phyloP scores from a whole-genome alignment of 2,797 vertebrate species.

The Macropus fuliginosus region DNA sequence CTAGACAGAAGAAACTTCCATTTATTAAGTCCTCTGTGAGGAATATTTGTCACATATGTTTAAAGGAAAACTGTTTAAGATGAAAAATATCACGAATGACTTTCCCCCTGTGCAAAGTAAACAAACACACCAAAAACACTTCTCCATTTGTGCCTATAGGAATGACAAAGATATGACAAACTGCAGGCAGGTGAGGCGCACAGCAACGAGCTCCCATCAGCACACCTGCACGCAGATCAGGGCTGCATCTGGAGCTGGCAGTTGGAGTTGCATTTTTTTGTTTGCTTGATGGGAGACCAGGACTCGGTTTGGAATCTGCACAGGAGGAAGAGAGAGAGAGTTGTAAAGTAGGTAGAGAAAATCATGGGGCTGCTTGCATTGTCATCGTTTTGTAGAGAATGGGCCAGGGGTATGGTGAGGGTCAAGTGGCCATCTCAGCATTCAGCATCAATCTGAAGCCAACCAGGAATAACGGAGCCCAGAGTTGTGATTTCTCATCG shows the following conservation, averaged over 20 bases:
- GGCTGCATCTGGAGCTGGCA: conserved; percentile 76
- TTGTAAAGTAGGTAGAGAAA: conserved; percentile 54
- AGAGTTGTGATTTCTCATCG: neutral
- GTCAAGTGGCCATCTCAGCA: neutral
- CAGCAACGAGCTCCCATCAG: conserved; percentile 77
- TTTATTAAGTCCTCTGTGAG: conserved; percentile 80
- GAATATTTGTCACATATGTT: conserved; percentile 81
- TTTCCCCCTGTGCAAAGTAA: conserved; percentile 80
- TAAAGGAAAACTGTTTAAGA: conserved; percentile 79
- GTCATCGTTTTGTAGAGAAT: conserved; percentile 39
- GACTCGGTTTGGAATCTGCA: conserved; percentile 56
- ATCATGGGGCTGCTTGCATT: neutral
- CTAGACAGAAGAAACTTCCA: conserved; percentile 69
- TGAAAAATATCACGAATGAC: conserved; percentile 80
- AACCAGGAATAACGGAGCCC: neutral
- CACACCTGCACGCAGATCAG: conserved; percentile 61
- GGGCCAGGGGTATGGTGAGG: conserved; percentile 1
- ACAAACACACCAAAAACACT: conserved; percentile 71
- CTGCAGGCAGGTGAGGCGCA: conserved; percentile 79
- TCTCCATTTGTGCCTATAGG: conserved; percentile 70
- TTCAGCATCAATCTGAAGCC: neutral
- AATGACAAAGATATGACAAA: conserved; percentile 79
- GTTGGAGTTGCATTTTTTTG: conserved; percentile 64
- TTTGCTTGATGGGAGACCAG: conserved; percentile 54
- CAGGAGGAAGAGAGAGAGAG: conserved; percentile 42